Evolutionary conservation across 2,888 invertebrate species (phyloP), one percentile per base, ranked within the genome.

Genomic region (Ptycholaimellus sp.): DNA sequence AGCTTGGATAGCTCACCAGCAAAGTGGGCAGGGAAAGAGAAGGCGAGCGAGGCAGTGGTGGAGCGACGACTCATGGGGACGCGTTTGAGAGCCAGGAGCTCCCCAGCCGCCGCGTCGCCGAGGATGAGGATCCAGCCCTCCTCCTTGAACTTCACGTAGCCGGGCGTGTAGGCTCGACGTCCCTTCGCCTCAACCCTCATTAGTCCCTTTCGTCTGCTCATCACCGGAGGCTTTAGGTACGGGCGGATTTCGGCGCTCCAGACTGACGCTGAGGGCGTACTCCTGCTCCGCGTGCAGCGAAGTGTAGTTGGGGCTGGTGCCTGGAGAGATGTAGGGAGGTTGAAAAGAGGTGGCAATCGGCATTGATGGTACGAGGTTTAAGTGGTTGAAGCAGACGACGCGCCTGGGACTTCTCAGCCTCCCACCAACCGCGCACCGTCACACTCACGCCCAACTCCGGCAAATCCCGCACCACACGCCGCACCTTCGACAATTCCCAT

Each of bases 121-220:
- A 93, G 63, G 0, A 82, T 69, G 2, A 85, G 56, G 61, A 90
- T 76, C 93, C 93, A 96, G 38, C 83, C 80, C 58, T 90, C 90
- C 54, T 79, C 80, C 63, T 90, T 93, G 27, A 74, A 73, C 58
- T 87, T 85, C 2, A 81, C 74, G 65, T 82, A 93, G 42, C 73
- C 71, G 0, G 80, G 77, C 41, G 80, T 74, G 42, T 73, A 64
- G n/a, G 76, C 77, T 48, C 65, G 64, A 21, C 69, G n/a, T n/a
- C n/a, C n/a, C n/a, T n/a, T n/a, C n/a, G n/a, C 69, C 50, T 59
- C 56, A 34, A 36, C 30, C 40, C 42, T 51, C 56, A 55, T 46
- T 16, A 50, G 44, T n/a, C n/a, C n/a, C n/a, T 20, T 44, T 40
- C 5, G 45, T 38, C 16, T 40, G 31, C 30, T 38, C 40, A 47